These are phyloP conservation scores for Hydrozoanthus tunicans DNA, from an alignment of 64 coral and sea anemone species.

Conservation along the genomic window DNA sequence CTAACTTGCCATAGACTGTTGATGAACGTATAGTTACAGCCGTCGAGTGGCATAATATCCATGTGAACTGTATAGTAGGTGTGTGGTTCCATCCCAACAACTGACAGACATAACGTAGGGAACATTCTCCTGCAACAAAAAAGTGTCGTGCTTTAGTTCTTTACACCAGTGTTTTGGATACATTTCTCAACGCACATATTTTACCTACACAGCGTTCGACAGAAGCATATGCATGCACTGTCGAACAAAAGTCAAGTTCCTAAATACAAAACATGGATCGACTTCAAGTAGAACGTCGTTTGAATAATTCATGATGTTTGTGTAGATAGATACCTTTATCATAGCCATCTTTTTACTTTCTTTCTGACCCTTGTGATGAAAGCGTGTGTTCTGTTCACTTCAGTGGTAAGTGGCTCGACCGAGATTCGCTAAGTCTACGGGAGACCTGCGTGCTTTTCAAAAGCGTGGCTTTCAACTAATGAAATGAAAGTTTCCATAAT, in stretches of 20 bases:
- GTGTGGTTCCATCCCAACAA: constrained; percentile 76
- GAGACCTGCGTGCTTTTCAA: no score
- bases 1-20: constrained; percentile 89
- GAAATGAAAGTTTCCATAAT: not conserved
- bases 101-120: constrained; percentile 77
- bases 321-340: constrained; percentile 14
- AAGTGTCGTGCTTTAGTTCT: not conserved
- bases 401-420: not conserved
- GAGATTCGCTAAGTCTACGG: not conserved
- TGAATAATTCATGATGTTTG: constrained; percentile 41
- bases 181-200: not conserved
- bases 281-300: constrained; percentile 8
- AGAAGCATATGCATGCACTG: not conserved
- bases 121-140: constrained; percentile 84
- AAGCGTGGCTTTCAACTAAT: not conserved
- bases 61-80: constrained; percentile 74
- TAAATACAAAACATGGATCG: not conserved
- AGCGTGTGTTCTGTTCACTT: constrained; percentile 20
- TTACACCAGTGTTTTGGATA: not conserved
- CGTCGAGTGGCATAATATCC: constrained; percentile 77
- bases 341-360: not conserved
- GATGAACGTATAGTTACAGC: constrained; percentile 81
- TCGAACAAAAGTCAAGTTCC: constrained; percentile 28
- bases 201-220: not conserved
- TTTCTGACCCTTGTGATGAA: not conserved